Evolutionary conservation across 2,888 invertebrate genomes (phyloP), one percentile per base, ranked within the genome.

Genomic region (Mycalesis mineus): DNA sequence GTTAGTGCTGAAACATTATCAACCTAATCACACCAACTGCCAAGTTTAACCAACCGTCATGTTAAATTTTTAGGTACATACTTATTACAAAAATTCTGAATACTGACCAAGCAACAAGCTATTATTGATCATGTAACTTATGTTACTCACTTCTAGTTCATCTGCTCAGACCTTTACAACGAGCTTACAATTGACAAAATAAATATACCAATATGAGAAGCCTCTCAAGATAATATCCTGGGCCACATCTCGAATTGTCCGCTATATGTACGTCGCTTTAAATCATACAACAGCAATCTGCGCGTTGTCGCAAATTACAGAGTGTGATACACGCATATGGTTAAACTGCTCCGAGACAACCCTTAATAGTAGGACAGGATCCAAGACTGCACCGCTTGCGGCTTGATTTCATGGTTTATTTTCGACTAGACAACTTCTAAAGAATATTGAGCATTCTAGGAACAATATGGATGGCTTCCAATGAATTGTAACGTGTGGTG

Each of bases 271-370:
- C 59, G 41, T 31, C 17, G 59, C 62, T 51, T 60, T 62, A 62
- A 84, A 88, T 86, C 84, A 82, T 69, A 72, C 66, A 68, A 61
- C 69, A 66, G 73, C 74, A 75, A 78, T 75, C 72, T 71, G 63
- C 69, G 74, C 73, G 68, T 73, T 79, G 80, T 82, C 80, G 74
- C 78, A 86, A 84, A 88, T 88, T 87, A 84, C 75, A 82, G 80
- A 72, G 75, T 76, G 65, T 70, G 68, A 68, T 70, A 72, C 73
- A 77, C 72, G 81, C 76, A 77, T 79, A 77, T 78, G 74, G 74
- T 77, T 75, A 71, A 79, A 80, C 75, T 76, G 76, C 70, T 75
- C 72, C 72, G 78, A 83, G 82, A 82, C 82, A 82, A 72, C 75
- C 77, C 77, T 80, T 88, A 85, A 85, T 86, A 83, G 81, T 79